These are phyloP conservation scores for Piscicola geometra DNA, from an alignment of 2,888 invertebrate species.

Conservation along the genomic window DNA sequence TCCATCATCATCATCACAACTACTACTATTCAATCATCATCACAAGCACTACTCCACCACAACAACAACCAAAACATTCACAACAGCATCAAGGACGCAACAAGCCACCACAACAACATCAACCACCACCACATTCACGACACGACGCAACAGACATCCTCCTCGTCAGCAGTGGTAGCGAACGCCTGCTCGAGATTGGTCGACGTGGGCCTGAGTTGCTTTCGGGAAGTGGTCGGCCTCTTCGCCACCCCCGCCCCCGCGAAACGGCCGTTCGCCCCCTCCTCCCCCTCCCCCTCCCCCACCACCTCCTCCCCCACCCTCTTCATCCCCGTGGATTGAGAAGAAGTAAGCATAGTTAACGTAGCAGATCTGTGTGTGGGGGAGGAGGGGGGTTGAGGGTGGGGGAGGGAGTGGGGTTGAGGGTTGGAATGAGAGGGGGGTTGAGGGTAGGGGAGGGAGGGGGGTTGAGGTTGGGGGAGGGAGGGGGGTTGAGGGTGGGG, in stretches of 20 bases:
- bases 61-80: background rate
- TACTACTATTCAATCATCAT: background rate
- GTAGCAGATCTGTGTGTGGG: conserved; percentile 19
- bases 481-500: too few relatives aligned
- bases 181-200: conserved; percentile 38
- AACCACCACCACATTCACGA: background rate
- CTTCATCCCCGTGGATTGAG: conserved; percentile 20
- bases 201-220: conserved; percentile 37
- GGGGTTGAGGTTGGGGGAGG: too few relatives aligned
- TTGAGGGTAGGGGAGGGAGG: too few relatives aligned
- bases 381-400: background rate
- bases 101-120: background rate
- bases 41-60: background rate
- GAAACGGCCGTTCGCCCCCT: conserved; percentile 32
- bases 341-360: conserved; percentile 17
- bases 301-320: background rate
- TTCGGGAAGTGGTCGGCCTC: conserved; percentile 24
- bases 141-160: conserved; percentile 35
- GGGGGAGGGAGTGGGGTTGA: background rate
- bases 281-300: conserved; percentile 4
- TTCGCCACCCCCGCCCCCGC: conserved; percentile 32
- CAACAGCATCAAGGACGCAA: background rate
- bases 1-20: background rate
- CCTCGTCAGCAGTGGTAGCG: conserved; percentile 38
- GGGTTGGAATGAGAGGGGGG: background rate